Percentiles rank a stretch among this genome's conserved stretches.
Evolutionary conservation across 1,140 invertebrate genomes (phyloP).

Genomic region (Micrasema longulum): DNA sequence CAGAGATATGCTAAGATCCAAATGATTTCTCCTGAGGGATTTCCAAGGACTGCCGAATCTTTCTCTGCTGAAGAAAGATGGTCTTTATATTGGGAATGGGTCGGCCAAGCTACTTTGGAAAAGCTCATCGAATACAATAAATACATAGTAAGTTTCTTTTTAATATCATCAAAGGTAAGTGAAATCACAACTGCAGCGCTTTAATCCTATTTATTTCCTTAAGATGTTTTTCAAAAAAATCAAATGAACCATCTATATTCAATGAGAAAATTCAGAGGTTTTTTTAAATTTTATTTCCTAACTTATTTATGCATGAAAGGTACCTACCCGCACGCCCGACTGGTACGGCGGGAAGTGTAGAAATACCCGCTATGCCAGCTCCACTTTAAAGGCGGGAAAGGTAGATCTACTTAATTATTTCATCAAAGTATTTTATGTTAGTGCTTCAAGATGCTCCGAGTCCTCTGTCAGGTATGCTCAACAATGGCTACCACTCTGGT

Average conservation of each 20-base stretch:
- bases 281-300: not conserved
- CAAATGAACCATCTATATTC: not conserved
- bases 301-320: too few relatives aligned
- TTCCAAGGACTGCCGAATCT: constrained; percentile 41
- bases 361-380: too few relatives aligned
- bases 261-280: not conserved
- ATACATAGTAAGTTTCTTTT: constrained; percentile 1
- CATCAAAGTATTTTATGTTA: too few relatives aligned
- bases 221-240: not conserved
- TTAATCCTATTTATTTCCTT: not conserved
- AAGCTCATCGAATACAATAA: not conserved
- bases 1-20: not conserved
- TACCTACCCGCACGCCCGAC: too few relatives aligned
- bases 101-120: constrained; percentile 42
- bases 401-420: too few relatives aligned
- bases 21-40: not conserved
- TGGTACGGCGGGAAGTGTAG: too few relatives aligned
- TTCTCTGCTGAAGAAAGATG: constrained; percentile 58
- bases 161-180: not conserved
- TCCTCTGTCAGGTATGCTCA: too few relatives aligned
- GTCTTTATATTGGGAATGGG: constrained; percentile 60
- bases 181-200: not conserved
- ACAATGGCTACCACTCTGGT: too few relatives aligned
- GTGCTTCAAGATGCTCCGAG: too few relatives aligned
- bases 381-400: too few relatives aligned